Base-by-base conservation (phyloP, 1,140 invertebrate genomes). In the Nasonia vitripennis region DNA sequence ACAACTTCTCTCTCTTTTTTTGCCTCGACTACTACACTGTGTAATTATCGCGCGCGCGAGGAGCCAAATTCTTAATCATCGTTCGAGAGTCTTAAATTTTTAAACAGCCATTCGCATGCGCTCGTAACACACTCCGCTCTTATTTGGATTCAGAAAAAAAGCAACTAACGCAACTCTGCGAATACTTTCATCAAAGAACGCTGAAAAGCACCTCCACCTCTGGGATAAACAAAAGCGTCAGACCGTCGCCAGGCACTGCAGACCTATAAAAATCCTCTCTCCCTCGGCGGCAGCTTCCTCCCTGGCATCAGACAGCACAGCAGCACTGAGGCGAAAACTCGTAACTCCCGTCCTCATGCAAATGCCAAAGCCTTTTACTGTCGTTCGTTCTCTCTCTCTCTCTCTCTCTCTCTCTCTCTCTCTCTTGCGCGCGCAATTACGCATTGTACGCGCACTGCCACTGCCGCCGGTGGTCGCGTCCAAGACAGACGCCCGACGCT, bases 331-430 rank as follows among this genome's bases (percentile, higher is more conserved):
- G 31, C 20, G 20, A 27, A 81, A 81, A 70, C 67, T 81, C 78
- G 67, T 81, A 71, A 71, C 67, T 81, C 23, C 23, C 17, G 37
- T 71, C 37, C 68, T 81, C 78, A 81, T 81, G 78, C 67, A 81
- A 48, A 81, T 81, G 78, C 67, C 62, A 48, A 45, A 81, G 37
- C 7, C n/a, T 81, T 70, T 81, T 81, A 70, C 78, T 48, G 20
- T 62, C 55, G 62, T 2, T 45, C 67, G 4, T 45, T n/a, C 37
- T 55, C 20, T 12, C 31, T 27, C 45, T 45, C 0, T 23, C 20
- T 9, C 37, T 55, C 20, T 12, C 31, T n/a, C 37, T 55, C 20
- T 12, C 31, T n/a, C 37, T 55, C 20, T 12, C 31, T 27, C 45
- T 45, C 3, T 23, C 20, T 9, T 9, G 20, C 10, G 34, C 77